Evolutionary conservation across 1,140 invertebrate species (phyloP).

Genomic region (Periplaneta americana): DNA sequence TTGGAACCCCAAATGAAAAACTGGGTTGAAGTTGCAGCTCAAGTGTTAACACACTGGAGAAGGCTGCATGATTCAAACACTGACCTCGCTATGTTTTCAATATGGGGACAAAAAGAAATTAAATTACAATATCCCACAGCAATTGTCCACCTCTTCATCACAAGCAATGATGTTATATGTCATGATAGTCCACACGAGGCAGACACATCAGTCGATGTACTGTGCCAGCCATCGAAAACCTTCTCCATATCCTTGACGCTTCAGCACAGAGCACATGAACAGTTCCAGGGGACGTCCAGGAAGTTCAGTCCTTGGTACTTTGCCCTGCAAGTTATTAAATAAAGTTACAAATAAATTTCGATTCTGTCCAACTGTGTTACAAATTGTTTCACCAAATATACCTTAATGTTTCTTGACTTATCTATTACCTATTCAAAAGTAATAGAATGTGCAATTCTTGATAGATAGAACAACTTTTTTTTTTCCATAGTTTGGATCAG

Average conservation of each 20-base stretch:
- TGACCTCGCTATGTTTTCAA: background rate
- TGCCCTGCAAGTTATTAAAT: conserved; percentile 60
- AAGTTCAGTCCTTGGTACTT: conserved; percentile 80
- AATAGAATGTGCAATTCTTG: too few species aligned
- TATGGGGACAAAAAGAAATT: background rate
- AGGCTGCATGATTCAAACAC: background rate
- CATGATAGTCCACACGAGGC: background rate
- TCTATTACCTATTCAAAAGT: too few species aligned
- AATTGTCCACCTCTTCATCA: background rate
- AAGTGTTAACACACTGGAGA: too few species aligned
- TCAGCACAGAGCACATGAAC: conserved; percentile 99
- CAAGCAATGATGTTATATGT: background rate
- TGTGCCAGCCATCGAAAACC: conserved; percentile 99
- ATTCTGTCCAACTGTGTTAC: too few species aligned
- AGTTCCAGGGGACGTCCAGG: conserved; percentile 94
- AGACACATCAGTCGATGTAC: conserved; percentile 80
- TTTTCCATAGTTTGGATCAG: too few species aligned
- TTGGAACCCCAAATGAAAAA: background rate
- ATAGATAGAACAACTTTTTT: too few species aligned
- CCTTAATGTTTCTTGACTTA: too few species aligned
- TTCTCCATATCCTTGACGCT: conserved; percentile 98
- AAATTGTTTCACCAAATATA: too few species aligned
- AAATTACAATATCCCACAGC: background rate
- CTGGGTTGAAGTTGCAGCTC: too few species aligned
- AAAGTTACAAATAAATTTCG: too few species aligned